These are phyloP conservation scores for Hirtodrosophila confusa DNA, from an alignment of 2,888 invertebrate species.

Conservation along the genomic window DNA sequence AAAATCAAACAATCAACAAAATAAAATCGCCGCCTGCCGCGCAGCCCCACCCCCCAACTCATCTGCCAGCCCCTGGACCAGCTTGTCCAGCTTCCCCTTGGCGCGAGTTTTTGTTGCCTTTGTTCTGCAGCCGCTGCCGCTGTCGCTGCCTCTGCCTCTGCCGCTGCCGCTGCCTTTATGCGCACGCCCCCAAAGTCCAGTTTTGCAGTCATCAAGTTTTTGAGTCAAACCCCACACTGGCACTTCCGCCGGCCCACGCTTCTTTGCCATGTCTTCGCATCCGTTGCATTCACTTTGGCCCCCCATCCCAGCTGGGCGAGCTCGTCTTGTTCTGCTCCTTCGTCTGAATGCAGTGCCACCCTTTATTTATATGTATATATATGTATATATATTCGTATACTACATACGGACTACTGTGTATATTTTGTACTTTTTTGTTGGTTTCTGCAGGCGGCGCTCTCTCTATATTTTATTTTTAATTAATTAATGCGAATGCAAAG, in stretches of 20 bases:
- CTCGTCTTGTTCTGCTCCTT: conserved; percentile 58
- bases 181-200: conserved; percentile 72
- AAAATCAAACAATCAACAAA: conserved; percentile 79
- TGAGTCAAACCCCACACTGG: conserved; percentile 53
- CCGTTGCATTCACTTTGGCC: conserved; percentile 73
- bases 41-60: conserved; percentile 16
- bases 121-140: conserved; percentile 51
- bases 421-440: conserved; percentile 17
- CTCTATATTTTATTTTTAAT: conserved; percentile 81
- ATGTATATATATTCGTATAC: conserved; percentile 6
- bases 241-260: conserved; percentile 71
- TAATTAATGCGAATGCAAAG: conserved; percentile 83
- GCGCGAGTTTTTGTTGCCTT: conserved; percentile 50
- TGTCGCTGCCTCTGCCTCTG: conserved; percentile 23
- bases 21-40: conserved; percentile 65
- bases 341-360: conserved; percentile 65
- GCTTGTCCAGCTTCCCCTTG: conserved; percentile 37
- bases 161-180: conserved; percentile 59
- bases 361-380: conserved; percentile 36
- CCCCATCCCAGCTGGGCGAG: neutral
- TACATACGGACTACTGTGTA: neutral
- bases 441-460: conserved; percentile 49
- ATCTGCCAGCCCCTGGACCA: conserved; percentile 9
- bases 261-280: conserved; percentile 80
- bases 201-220: conserved; percentile 73